Evolutionary conservation across 2,113 vertebrate genomes (phyloP).

Genomic region (Rhizomys pruinosus): DNA sequence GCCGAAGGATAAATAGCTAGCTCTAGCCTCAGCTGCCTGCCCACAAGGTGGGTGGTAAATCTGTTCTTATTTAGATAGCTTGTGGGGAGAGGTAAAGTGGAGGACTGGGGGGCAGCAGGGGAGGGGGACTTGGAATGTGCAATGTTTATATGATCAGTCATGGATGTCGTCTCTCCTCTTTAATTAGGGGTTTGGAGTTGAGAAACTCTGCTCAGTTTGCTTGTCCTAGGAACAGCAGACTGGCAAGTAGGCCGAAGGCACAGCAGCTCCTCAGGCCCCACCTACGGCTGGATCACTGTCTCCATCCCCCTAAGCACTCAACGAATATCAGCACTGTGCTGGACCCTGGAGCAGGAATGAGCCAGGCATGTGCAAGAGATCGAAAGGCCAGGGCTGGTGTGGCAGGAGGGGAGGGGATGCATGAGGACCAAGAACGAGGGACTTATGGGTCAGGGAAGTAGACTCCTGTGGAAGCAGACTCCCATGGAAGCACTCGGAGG

Average conservation of each 20-base stretch:
- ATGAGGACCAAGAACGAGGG: background rate
- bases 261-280: background rate
- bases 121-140: slow-evolving; percentile 68
- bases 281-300: background rate
- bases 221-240: slow-evolving; percentile 15
- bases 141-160: slow-evolving; percentile 73
- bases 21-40: slow-evolving; percentile 63
- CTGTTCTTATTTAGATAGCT: slow-evolving; percentile 75
- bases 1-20: slow-evolving; percentile 68
- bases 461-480: too few species aligned
- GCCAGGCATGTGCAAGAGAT: background rate
- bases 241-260: background rate
- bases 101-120: slow-evolving; percentile 43
- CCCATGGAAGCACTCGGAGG: background rate
- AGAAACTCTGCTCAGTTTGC: slow-evolving; percentile 29
- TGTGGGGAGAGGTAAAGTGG: slow-evolving; percentile 53
- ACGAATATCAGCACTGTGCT: background rate
- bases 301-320: background rate
- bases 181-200: slow-evolving; percentile 59
- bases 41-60: slow-evolving; percentile 77
- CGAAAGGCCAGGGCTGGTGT: background rate
- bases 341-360: background rate
- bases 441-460: background rate
- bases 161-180: slow-evolving; percentile 70
- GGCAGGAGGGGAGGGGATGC: background rate